These are phyloP conservation scores for Brachionus calyciflorus DNA, from an alignment of 1,140 invertebrate genomes.

Conservation along the genomic window DNA sequence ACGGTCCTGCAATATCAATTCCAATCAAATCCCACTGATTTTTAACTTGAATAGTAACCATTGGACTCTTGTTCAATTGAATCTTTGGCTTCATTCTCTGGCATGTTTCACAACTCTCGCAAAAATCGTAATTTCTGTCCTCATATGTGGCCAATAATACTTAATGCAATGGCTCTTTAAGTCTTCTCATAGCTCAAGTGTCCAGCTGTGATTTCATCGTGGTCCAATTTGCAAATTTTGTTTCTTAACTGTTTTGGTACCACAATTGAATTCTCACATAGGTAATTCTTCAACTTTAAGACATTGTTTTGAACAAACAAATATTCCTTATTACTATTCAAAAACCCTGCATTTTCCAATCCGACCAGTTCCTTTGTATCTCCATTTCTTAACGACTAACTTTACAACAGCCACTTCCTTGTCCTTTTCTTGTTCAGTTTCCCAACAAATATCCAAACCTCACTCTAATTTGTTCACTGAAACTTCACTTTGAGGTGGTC, in stretches of 20 bases:
- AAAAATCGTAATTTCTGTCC: not conserved
- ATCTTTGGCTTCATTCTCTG: not conserved
- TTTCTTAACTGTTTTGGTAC: conserved; percentile 2
- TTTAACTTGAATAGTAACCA: not conserved
- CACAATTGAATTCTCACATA: not conserved
- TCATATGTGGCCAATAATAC: not conserved
- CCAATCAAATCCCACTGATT: too few species aligned
- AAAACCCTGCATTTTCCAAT: conserved; percentile 6
- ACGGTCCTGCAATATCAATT: too few species aligned
- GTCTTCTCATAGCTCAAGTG: conserved; percentile 18
- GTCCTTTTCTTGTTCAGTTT: not conserved
- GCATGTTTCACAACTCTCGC: not conserved
- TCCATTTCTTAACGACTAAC: not conserved
- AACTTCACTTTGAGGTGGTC: not conserved
- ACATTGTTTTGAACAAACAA: not conserved
- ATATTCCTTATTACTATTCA: conserved; percentile 2
- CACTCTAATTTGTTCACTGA: not conserved
- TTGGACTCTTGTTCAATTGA: not conserved
- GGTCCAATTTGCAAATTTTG: not conserved
- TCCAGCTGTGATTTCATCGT: not conserved
- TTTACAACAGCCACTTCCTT: not conserved
- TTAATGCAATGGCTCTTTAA: not conserved
- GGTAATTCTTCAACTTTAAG: not conserved
- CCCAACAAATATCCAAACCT: not conserved
- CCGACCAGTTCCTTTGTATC: conserved; percentile 3